These are phyloP conservation scores for Amphimedon queenslandica DNA, from an alignment of 37 sponge, comb jelly and placozoan genomes.

Conservation along the genomic window DNA sequence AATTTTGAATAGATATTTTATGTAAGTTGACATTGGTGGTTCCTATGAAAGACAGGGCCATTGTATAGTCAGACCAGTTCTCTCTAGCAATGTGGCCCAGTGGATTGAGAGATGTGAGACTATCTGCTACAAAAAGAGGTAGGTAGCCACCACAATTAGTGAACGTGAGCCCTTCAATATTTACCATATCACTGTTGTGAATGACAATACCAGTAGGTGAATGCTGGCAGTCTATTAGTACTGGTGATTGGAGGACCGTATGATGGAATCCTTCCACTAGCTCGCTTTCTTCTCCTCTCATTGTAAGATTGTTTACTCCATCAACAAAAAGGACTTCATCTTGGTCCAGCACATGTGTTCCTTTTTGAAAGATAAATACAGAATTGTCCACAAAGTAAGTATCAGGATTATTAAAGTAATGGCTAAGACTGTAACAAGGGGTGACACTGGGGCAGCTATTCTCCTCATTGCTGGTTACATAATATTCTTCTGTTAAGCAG, in stretches of 20 bases:
- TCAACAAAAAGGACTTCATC: background rate
- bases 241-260: background rate
- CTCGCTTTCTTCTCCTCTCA: background rate
- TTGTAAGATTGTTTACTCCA: background rate
- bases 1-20: constrained; percentile 11
- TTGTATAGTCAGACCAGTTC: background rate
- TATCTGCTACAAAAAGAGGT: background rate
- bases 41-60: background rate
- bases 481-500: background rate
- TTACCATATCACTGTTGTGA: background rate
- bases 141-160: background rate
- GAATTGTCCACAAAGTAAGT: background rate
- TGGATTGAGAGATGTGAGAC: background rate
- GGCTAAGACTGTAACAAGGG: background rate
- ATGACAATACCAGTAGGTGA: background rate
- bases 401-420: background rate
- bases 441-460: background rate
- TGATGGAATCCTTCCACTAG: background rate
- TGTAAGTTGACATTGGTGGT: background rate
- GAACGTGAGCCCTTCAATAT: background rate
- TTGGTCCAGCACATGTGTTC: background rate
- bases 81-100: background rate
- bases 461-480: background rate
- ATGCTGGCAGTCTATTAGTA: background rate
- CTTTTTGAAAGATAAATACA: background rate